phyloP scores from a whole-genome alignment of 2,113 vertebrate genomes.

The Strix uralensis region DNA sequence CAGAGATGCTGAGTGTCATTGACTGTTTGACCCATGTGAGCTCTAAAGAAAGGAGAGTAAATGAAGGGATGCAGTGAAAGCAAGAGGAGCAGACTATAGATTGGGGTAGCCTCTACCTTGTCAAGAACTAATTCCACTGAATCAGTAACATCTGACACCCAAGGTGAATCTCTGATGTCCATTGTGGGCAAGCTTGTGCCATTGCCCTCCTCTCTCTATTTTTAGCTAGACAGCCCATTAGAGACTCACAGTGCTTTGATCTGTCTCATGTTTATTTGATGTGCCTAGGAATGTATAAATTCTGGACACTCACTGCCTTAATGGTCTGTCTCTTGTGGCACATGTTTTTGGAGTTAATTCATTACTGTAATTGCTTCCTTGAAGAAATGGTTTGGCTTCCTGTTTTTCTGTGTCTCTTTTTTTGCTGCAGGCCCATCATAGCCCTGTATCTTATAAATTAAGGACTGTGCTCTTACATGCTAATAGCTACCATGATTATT shows the following conservation, averaged over 20 bases:
- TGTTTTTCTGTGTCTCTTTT: not conserved
- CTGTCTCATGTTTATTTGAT: slow-evolving; percentile 7
- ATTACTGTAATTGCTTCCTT: slow-evolving; percentile 21
- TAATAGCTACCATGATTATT: not conserved
- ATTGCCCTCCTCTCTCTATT: not conserved
- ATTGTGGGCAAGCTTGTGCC: not conserved
- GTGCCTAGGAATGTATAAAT: not conserved
- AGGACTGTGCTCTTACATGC: not conserved
- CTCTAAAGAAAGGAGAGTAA: not conserved
- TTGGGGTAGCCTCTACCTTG: not conserved
- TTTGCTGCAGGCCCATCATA: not conserved
- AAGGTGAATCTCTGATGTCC: not conserved
- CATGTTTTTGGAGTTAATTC: not conserved
- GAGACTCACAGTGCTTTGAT: not conserved
- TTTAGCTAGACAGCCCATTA: not conserved
- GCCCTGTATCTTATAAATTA: not conserved
- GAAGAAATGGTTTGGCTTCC: slow-evolving; percentile 1
- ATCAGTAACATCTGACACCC: rapidly evolving
- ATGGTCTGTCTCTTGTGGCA: not conserved
- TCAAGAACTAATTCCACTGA: not conserved
- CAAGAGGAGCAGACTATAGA: not conserved
- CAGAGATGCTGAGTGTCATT: not conserved
- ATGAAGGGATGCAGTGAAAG: not conserved
- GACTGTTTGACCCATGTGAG: not conserved
- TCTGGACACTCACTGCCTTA: not conserved